phyloP scores from a whole-genome alignment of 1,140 invertebrate species.

The Lepidurus arcticus region DNA sequence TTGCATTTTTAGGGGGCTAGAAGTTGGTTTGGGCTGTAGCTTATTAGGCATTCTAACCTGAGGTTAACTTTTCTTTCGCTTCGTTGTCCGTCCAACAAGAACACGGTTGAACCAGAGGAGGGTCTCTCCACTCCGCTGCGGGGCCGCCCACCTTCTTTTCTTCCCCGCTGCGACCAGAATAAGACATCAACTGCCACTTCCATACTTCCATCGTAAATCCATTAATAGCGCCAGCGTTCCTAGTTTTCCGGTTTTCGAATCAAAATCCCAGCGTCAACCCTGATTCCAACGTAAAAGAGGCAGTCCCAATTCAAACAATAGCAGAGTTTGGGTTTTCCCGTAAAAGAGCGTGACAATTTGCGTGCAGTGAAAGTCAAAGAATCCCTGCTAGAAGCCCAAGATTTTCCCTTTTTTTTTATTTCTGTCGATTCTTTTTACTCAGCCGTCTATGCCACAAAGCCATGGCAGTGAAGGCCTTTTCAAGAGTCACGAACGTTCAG shows the following conservation, averaged over 20 bases:
- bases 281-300: neutral
- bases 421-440: too few relatives aligned
- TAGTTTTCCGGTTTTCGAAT: neutral
- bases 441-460: too few relatives aligned
- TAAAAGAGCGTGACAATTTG: too few relatives aligned
- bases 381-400: too few relatives aligned
- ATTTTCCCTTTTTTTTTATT: too few relatives aligned
- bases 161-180: conserved; percentile 2
- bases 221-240: neutral
- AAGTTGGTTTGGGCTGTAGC: neutral
- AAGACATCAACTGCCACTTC: neutral
- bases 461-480: too few relatives aligned
- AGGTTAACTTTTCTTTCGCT: neutral
- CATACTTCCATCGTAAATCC: neutral
- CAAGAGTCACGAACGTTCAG: too few relatives aligned
- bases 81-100: neutral
- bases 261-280: neutral
- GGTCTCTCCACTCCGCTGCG: neutral
- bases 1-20: neutral
- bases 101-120: neutral
- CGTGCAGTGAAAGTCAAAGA: too few relatives aligned
- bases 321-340: too few relatives aligned
- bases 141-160: neutral
- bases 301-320: neutral
- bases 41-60: neutral